Percentiles rank a stretch among this genome's conserved stretches.
phyloP scores from a whole-genome alignment of 2,113 vertebrate genomes.

The Pelvicachromis taeniatus region DNA sequence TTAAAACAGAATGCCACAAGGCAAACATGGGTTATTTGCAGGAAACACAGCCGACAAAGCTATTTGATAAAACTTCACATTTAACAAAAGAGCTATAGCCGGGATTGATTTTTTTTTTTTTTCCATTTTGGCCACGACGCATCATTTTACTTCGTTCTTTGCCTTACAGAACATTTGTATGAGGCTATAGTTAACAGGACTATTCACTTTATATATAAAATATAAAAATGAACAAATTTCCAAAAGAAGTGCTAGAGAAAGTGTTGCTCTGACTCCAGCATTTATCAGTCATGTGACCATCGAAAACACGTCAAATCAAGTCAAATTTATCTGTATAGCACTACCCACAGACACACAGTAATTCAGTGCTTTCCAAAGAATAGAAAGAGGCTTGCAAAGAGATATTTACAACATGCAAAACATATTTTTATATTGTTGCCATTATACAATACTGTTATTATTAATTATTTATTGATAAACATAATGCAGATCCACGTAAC shows the following conservation, averaged over 20 bases:
- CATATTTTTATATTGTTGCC: neutral
- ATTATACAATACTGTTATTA: neutral
- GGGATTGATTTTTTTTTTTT: neutral
- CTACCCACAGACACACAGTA: neutral
- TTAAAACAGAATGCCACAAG: neutral
- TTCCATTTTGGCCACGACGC: neutral
- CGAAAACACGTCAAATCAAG: neutral
- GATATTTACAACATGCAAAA: neutral
- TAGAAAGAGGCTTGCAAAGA: neutral
- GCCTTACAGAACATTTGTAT: neutral
- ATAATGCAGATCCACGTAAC: neutral
- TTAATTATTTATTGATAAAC: neutral
- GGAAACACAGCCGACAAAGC: neutral
- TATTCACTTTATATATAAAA: neutral
- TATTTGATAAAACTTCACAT: neutral
- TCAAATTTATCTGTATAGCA: neutral
- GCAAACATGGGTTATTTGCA: neutral
- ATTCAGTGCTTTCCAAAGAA: neutral
- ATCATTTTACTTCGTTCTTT: neutral
- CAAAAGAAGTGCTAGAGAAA: neutral
- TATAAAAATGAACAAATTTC: neutral
- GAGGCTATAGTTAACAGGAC: neutral
- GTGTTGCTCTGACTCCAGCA: neutral
- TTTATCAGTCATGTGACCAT: neutral
- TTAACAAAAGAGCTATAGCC: neutral